Evolutionary conservation across 2,888 invertebrate genomes (phyloP).

Genomic region (Hololepta plana): DNA sequence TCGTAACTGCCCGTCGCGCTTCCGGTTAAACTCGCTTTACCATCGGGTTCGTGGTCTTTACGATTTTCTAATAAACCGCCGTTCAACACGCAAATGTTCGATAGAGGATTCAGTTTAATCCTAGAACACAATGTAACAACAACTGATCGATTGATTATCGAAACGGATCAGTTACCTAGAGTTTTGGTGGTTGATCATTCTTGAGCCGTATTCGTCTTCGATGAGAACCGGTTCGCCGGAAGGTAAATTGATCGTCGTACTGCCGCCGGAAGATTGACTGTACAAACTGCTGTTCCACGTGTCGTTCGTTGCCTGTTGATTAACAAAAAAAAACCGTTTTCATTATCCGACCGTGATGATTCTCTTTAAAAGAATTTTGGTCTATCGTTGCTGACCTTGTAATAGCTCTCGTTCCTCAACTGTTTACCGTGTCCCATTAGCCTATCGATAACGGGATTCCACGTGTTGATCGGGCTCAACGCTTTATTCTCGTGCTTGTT

Average conservation of each 20-base stretch:
- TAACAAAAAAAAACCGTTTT: slow-evolving; percentile 5
- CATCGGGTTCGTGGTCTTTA: slow-evolving; percentile 25
- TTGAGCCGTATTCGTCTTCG: slow-evolving; percentile 33
- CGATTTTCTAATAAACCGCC: slow-evolving; percentile 18
- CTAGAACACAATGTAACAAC: slow-evolving; percentile 5
- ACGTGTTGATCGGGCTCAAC: slow-evolving; percentile 42
- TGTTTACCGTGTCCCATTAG: slow-evolving; percentile 47
- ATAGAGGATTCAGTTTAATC: slow-evolving; percentile 5
- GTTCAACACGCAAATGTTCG: slow-evolving; percentile 4
- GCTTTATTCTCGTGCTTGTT: slow-evolving; percentile 32
- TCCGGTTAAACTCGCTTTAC: slow-evolving; percentile 20
- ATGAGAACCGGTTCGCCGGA: slow-evolving; percentile 31
- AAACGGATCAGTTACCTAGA: slow-evolving; percentile 16
- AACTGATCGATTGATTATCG: background rate
- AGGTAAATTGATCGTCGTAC: slow-evolving; percentile 31
- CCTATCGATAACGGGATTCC: slow-evolving; percentile 81
- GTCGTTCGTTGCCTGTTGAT: slow-evolving; percentile 35
- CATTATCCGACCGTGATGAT: background rate
- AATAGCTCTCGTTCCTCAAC: slow-evolving; percentile 81
- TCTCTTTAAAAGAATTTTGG: background rate
- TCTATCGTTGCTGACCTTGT: slow-evolving; percentile 47
- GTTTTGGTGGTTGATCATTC: slow-evolving; percentile 19
- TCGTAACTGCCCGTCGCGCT: slow-evolving; percentile 12
- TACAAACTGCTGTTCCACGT: slow-evolving; percentile 32
- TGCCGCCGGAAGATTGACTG: slow-evolving; percentile 24